Conservation (phyloP, 1,140 invertebrate species). For the Leptonema lineaticorne region DNA sequence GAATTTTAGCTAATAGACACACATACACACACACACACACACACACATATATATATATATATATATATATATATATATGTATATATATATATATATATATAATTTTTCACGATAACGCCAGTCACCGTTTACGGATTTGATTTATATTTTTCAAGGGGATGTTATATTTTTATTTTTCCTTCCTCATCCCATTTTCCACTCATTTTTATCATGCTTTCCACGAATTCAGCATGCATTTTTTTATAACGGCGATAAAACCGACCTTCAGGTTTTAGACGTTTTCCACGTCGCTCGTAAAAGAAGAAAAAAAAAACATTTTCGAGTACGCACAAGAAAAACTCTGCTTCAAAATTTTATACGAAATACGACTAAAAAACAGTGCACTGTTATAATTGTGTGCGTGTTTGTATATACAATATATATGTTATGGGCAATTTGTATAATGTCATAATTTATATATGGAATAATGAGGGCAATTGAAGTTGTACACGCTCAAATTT, state of each 20-base stretch:
- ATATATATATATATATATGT: no score
- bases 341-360: background rate
- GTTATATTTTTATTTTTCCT: no score
- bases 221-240: conserved; percentile 6
- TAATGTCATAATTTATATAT: no score
- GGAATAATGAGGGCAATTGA: no score
- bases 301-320: background rate
- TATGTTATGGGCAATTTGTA: no score
- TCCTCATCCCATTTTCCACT: no score
- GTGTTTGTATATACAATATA: no score
- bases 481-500: no score
- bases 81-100: no score
- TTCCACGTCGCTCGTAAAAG: conserved; percentile 6
- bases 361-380: background rate
- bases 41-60: background rate
- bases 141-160: background rate
- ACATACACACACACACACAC: background rate
- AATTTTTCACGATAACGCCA: no score
- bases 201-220: background rate
- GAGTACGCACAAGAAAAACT: background rate
- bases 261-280: conserved; percentile 19
- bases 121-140: conserved; percentile 14
- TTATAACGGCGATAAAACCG: conserved; percentile 22
- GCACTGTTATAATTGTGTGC: no score
- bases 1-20: no score